Evolutionary conservation across 2,888 invertebrate genomes (phyloP), one percentile per base, ranked within the genome.

Genomic region (Mesodorylaimus sp.): DNA sequence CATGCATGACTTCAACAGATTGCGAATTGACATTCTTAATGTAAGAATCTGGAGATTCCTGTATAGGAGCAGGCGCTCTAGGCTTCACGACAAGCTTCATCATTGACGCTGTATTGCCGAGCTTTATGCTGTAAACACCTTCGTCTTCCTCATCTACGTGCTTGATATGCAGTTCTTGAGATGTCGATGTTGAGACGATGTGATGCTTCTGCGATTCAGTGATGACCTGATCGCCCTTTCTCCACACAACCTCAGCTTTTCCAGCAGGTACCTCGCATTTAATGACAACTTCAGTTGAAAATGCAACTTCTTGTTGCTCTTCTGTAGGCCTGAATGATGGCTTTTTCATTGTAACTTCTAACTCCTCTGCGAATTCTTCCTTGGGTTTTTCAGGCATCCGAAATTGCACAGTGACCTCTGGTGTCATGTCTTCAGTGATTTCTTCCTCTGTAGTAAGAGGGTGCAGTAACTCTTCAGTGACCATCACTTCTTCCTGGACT

Each of bases 381-480:
- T 16, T 10, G n/a, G 10, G 10, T 39, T n/a, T 21, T 39, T 21
- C 41, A 39, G 7, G 21, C 21, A 39, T 19, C 41, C 21, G 10
- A 19, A 39, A 76, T 69, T 83, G 7, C 21, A 16, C 16, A 13
- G 32, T 32, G 32, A 16, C 16, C 16, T 32, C 16, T 32, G 16
- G 32, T 13, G 16, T 32, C 16, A 32, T 13, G 16, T 32, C 32
- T 16, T 32, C 16, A 16, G 10, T 16, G 10, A 32, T 13, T 32
- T 32, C 32, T 32, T 13, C 32, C 16, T 32, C 32, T 10, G 32
- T 32, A 32, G 16, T 32, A 32, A 10, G 10, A 16, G 32, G 32
- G 16, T 13, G 16, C 32, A 16, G 32, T 32, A 32, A 32, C 16
- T 32, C 32, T 32, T 32, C 32, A 32, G 32, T 32, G 7, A 16